Base-by-base conservation (phyloP, 2,797 vertebrate species). In the Brotula barbata region DNA sequence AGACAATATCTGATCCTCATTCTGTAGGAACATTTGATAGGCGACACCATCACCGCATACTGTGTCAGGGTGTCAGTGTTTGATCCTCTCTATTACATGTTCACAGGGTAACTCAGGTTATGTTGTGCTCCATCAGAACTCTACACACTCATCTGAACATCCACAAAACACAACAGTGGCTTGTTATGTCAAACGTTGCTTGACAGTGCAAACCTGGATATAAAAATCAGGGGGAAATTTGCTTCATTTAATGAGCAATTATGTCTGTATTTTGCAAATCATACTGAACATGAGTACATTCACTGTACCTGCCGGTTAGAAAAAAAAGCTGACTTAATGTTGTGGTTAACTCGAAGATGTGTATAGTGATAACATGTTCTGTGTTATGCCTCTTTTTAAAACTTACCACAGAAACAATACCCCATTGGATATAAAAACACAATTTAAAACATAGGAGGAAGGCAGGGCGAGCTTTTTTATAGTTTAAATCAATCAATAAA, bases 101-200 rank as follows among this genome's bases (percentile, higher is more conserved):
- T 31, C 49, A 39, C 19, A 28, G 66, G 8, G 44, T 46, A 20
- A 47, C 39, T 19, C 20, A 57, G 31, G 20, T 53, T 57, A 36
- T 48, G 42, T 11, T 63, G 64, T n/a, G 41, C 16, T 19, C 40
- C 58, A 49, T 67, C 58, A 71, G 50, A 75, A 57, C 42, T 21
- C 11, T 28, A 19, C 59, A 48, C 25, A 41, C 50, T 49, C n/a
- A 44, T 65, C 28, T 53, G 58, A 71, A 59, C 63, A 69, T 66
- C 36, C 20, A 49, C 43, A 47, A 48, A 43, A 65, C 55, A 76
- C 54, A 74, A 75, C 75, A n/a, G n/a, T n/a, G n/a, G n/a, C 58
- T n/a, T 20, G 3, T 72, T 79, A 20, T 64, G 73, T 86, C 74
- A 81, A 75, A 71, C 71, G 85, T 87, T 84, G 82, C 84, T 67